These are phyloP conservation scores for Eupithecia inturbata DNA, from an alignment of 2,888 invertebrate genomes.

Conservation along the genomic window DNA sequence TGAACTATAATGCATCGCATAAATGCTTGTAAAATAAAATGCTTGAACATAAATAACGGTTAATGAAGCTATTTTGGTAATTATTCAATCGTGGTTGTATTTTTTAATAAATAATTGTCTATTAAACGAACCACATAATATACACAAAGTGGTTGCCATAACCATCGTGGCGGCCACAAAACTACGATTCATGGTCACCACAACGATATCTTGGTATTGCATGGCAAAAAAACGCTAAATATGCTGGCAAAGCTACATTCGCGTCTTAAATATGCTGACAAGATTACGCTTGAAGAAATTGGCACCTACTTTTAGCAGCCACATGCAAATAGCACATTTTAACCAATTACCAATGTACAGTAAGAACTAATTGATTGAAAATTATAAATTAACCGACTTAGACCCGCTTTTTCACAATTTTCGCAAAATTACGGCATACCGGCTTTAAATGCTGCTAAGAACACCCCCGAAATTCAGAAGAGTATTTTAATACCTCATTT, in stretches of 20 bases:
- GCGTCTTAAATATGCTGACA: neutral
- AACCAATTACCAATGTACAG: neutral
- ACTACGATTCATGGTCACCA: neutral
- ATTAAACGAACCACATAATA: neutral
- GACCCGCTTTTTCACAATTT: neutral
- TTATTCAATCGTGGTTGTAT: neutral
- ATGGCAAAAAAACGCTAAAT: neutral
- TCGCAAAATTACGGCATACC: too few relatives aligned
- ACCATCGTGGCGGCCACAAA: neutral
- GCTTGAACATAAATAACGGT: neutral
- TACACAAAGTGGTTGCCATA: neutral
- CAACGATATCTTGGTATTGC: neutral
- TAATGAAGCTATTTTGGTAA: neutral
- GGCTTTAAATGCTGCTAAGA: neutral
- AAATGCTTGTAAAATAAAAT: conserved; percentile 1
- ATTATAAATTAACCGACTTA: too few relatives aligned
- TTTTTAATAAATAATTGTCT: neutral
- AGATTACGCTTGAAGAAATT: neutral
- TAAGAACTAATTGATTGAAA: too few relatives aligned
- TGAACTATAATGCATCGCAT: neutral
- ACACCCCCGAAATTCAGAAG: too few relatives aligned
- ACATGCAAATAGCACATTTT: neutral
- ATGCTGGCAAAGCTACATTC: neutral
- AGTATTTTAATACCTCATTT: neutral
- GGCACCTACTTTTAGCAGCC: neutral